Base-by-base conservation (phyloP, 2,888 invertebrate genomes). In the Eurois occulta region DNA sequence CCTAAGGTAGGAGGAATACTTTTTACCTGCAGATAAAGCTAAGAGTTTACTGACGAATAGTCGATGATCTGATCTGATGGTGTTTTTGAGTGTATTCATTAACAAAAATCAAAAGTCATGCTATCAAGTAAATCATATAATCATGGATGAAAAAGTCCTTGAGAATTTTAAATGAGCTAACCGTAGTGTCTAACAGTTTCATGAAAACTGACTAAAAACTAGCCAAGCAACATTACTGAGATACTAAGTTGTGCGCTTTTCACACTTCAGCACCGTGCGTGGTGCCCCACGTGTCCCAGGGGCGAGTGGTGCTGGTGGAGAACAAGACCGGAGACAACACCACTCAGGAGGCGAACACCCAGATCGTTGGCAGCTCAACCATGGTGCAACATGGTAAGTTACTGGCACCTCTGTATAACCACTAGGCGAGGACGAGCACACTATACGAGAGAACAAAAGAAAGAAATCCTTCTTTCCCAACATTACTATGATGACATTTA, bases 251-350 rank as follows among this genome's bases (percentile, higher is more conserved):
- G 3, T 48, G 4, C 0, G 48, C 28, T 13, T 1, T 2, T 4
- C 7, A 18, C 64, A 10, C 93, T 97, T 48, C 97, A 98, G 99
- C 99, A 2, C 99, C 99, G 0, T 99, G 99, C 92, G 98, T 99
- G 28, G 98, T 99, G 0, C 99, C 99, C 0, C 98, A 98, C 89
- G 98, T 99, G 28, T 98, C 98, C 0, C 98, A 98, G 91, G 98
- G 98, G 8, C 97, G 97, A 78, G 97, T 98, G 7, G 97, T 97
- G 28, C 95, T 98, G 28, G 97, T 98, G 46, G 97, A 97, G 71
- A 97, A 97, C 85, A 97, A 97, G 72, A 96, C 97, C 0, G 92
- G 94, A 1, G 95, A 94, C 28, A 97, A 94, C 91, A 97, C 89
- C 81, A 95, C 96, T 0, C 97, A 97, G 11, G 97, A 97, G 46